phyloP scores from a whole-genome alignment of 2,888 invertebrate species.

The Dendrolimus houi region DNA sequence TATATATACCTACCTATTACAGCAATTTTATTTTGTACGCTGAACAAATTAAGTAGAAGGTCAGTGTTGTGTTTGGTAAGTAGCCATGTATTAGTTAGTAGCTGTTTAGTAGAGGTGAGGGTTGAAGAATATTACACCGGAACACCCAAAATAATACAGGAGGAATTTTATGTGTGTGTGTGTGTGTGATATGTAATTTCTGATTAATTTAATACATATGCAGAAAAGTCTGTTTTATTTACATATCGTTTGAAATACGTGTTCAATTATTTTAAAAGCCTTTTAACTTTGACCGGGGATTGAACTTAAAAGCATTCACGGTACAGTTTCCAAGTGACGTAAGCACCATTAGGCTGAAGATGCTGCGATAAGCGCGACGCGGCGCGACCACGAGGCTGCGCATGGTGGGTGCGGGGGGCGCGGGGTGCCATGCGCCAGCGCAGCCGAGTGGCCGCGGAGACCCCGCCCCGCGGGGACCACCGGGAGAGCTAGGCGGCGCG shows the following conservation, averaged over 20 bases:
- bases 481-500: slow-evolving; percentile 73
- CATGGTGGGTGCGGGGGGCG: slow-evolving; percentile 26
- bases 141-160: no score
- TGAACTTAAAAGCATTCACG: not conserved
- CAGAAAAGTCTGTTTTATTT: not conserved
- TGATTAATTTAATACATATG: no score
- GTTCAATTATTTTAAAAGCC: slow-evolving; percentile 7
- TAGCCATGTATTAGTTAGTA: no score
- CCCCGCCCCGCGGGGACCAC: slow-evolving; percentile 75
- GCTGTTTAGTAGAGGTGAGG: no score
- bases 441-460: slow-evolving; percentile 65
- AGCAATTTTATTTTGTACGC: no score
- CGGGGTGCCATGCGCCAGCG: slow-evolving; percentile 43
- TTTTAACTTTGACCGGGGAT: slow-evolving; percentile 4
- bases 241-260: not conserved
- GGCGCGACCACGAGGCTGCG: slow-evolving; percentile 30
- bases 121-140: no score
- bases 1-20: no score
- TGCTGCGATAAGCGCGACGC: slow-evolving; percentile 63
- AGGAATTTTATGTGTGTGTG: no score
- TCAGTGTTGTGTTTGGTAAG: no score
- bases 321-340: slow-evolving; percentile 53
- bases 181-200: no score
- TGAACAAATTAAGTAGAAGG: no score
- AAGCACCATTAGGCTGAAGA: slow-evolving; percentile 65